Evolutionary conservation across 2,888 invertebrate species (phyloP).

Genomic region (Choristoneura rosaceana): DNA sequence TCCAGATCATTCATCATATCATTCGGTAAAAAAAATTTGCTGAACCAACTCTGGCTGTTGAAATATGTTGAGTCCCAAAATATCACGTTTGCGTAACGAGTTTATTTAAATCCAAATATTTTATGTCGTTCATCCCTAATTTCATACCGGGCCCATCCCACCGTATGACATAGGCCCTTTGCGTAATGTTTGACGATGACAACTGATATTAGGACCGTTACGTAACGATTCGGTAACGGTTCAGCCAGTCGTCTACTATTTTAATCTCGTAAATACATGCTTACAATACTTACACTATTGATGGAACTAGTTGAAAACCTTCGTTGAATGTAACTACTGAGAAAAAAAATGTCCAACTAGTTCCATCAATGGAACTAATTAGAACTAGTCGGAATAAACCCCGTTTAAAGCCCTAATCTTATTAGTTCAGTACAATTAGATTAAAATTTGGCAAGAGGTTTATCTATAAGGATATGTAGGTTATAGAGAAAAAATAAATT

Average conservation of each 20-base stretch:
- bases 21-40: no score
- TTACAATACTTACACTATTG: not conserved
- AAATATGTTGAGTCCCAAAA: not conserved
- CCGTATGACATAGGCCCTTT: slow-evolving; percentile 5
- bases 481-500: no score
- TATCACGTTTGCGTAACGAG: slow-evolving; percentile 10
- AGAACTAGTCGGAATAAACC: no score
- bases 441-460: no score
- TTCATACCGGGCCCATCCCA: slow-evolving; percentile 16
- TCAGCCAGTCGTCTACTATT: not conserved
- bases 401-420: no score
- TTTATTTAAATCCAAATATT: slow-evolving; percentile 5
- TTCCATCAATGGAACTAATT: no score
- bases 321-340: no score
- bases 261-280: not conserved
- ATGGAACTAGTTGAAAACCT: no score
- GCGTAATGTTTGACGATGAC: slow-evolving; percentile 11
- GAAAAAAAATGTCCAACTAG: no score
- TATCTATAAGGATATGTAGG: no score
- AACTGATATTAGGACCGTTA: not conserved
- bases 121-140: slow-evolving; percentile 17
- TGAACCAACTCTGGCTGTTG: not conserved
- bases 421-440: no score
- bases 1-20: not conserved
- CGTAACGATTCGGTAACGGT: not conserved